phyloP scores from a whole-genome alignment of 2,888 invertebrate species.

The Drosophila atripex region DNA sequence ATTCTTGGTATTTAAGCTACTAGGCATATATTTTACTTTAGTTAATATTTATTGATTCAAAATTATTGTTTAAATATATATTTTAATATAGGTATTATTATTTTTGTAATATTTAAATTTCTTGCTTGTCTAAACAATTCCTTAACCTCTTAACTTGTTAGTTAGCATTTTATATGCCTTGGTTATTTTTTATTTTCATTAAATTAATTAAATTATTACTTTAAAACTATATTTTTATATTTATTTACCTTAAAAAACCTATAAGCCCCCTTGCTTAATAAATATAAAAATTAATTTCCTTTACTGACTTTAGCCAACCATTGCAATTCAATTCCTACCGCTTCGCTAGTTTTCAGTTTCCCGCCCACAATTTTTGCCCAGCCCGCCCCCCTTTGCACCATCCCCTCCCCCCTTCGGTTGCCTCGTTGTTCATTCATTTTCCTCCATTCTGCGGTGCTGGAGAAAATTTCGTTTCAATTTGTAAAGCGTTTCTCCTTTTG shows the following conservation, averaged over 20 bases:
- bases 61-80: too few species aligned
- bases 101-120: too few species aligned
- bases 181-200: background rate
- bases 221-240: background rate
- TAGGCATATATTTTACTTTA: too few species aligned
- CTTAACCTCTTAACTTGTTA: background rate
- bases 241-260: background rate
- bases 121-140: too few species aligned
- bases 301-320: constrained; percentile 5
- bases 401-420: background rate
- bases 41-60: too few species aligned
- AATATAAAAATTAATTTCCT: constrained; percentile 8
- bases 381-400: background rate
- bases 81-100: too few species aligned
- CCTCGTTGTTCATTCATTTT: constrained; percentile 51
- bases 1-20: too few species aligned
- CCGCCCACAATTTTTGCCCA: constrained; percentile 1
- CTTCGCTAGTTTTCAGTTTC: background rate
- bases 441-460: constrained; percentile 36
- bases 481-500: constrained; percentile 64
- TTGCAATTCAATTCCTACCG: constrained; percentile 3
- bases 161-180: background rate
- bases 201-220: background rate
- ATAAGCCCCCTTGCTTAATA: background rate
- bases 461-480: constrained; percentile 70